Evolutionary conservation across 2,888 invertebrate species (phyloP), one percentile per base, ranked within the genome.

Genomic region (Papilio protenor): DNA sequence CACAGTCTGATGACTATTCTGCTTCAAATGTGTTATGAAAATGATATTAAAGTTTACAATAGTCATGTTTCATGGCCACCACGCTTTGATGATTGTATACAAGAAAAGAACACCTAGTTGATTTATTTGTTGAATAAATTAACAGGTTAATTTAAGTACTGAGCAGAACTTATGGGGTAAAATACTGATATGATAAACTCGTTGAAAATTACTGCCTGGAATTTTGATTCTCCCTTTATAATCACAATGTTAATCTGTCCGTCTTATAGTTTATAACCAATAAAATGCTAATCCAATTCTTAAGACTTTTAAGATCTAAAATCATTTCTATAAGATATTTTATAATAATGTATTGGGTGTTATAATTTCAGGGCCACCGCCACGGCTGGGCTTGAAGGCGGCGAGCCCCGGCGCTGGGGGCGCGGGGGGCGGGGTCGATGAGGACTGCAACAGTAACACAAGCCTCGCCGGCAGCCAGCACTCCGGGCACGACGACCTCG

Each of bases 351-450:
- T 33, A 40, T n/a, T 80, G 71, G 57, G 8, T 74, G 33, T 66
- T 77, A 12, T 16, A 40, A 77, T 94, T 94, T 82, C 94, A 94
- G 94, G 94, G 94, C 94, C 94, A 94, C 94, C 94, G 94, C 94
- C 94, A 85, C 91, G 94, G 90, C 91, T 94, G 90, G 94, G 94
- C 88, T 90, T 94, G 90, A 94, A 94, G 93, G 94, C 93, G 91
- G 90, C 93, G 87, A 94, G 94, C 91, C 94, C 94, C 89, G 92
- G 92, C 85, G 93, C 92, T 83, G 87, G 86, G 83, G 86, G 87
- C 85, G 85, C 85, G 78, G 93, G 94, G 85, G 94, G 66, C 40
- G 87, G 87, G 84, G 85, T 84, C 77, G 93, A 94, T 85, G 94
- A 94, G 89, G 94, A 94, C 88, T 94, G 94, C 88, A 94, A 94